Base-by-base conservation (phyloP, 2,113 vertebrate species). In the Desmodus rotundus region DNA sequence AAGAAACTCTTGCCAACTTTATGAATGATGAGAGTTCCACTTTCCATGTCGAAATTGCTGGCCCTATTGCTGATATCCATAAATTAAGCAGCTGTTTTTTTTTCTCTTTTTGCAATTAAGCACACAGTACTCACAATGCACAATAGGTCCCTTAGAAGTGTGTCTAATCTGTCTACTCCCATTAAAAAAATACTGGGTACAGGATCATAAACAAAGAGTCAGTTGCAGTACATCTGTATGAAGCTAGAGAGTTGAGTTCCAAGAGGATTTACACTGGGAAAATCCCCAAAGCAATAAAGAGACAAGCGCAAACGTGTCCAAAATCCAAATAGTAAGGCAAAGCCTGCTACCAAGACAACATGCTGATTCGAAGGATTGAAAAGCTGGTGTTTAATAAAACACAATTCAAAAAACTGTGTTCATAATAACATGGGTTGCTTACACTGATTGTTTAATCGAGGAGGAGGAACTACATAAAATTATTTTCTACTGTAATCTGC, bases 81-180 rank as follows among this genome's bases (percentile, higher is more conserved):
- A 98, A 98, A 98, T 98, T 97, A 98, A 98, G 87, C 98, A 98
- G 98, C 94, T 98, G 15, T 43, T 94, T n/a, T 92, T 70, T 84
- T 94, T 63, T 83, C 70, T n/a, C 14, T 93, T 93, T 94, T 52
- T 70, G 68, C 95, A 98, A 33, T 98, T 98, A 98, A 98, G 97
- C 86, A 96, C 38, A 45, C 76, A 96, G 58, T 5, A 28, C 52
- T 98, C 91, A 98, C 72, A 97, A 97, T 94, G 78, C 88, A 98
- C 89, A 98, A 98, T 97, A 98, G 95, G 91, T 97, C 96, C 94
- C 86, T 98, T 96, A 98, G 91, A 98, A 98, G 97, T 98, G 93
- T 97, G 95, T 97, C 97, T 98, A 98, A 98, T 98, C 96, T 98
- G 95, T 90, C 97, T 96, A 26, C 91, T 63, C 95, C 96, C 67